Conservation (phyloP, 2,797 vertebrate genomes). For the Oreochromis mossambicus region DNA sequence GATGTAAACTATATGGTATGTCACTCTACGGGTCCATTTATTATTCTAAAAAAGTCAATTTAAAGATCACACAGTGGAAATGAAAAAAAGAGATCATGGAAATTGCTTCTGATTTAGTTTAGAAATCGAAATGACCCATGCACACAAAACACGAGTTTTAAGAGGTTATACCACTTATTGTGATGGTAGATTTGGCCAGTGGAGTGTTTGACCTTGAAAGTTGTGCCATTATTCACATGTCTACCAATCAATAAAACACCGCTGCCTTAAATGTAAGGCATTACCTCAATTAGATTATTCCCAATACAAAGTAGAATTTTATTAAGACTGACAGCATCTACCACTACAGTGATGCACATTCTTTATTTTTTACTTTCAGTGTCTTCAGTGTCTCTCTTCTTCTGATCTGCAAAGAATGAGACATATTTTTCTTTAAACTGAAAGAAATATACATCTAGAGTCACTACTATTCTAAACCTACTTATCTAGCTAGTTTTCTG, state of each 20-base stretch:
- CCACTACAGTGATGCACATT: neutral
- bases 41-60: neutral
- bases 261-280: neutral
- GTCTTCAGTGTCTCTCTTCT: neutral
- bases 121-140: neutral
- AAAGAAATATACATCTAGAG: neutral
- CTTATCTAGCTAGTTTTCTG: neutral
- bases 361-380: neutral
- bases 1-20: neutral
- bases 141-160: neutral
- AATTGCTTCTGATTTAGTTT: neutral
- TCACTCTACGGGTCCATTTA: neutral
- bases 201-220: neutral
- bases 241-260: neutral
- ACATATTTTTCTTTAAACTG: neutral
- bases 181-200: neutral
- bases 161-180: neutral
- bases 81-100: neutral
- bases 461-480: neutral
- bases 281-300: neutral
- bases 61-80: neutral
- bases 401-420: neutral
- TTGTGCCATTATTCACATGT: neutral
- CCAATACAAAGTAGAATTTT: neutral
- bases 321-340: neutral